phyloP scores from a whole-genome alignment of 2,888 invertebrate species.

The Hydriomena furcata region DNA sequence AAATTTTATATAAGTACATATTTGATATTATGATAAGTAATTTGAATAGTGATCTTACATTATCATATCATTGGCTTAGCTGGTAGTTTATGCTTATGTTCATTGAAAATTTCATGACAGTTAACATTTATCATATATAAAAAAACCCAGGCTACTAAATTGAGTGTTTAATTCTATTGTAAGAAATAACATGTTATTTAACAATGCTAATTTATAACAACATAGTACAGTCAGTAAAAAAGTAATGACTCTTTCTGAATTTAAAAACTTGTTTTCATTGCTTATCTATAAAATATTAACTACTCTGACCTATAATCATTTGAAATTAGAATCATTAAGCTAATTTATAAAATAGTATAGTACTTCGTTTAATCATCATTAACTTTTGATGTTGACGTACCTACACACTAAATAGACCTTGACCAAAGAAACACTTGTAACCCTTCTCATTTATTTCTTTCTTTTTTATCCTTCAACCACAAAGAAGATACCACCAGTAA shows the following conservation, averaged over 20 bases:
- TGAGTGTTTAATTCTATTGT: conserved; percentile 5
- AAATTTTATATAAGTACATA: conserved; percentile 24
- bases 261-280: too few species aligned
- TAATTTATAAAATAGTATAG: too few species aligned
- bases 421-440: neutral
- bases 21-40: conserved; percentile 15
- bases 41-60: conserved; percentile 18
- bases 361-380: too few species aligned
- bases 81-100: conserved; percentile 27
- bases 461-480: neutral
- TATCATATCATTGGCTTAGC: conserved; percentile 33
- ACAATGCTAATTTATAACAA: conserved; percentile 16
- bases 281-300: too few species aligned
- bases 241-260: too few species aligned
- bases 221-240: too few species aligned
- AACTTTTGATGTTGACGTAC: too few species aligned
- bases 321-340: too few species aligned
- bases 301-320: too few species aligned
- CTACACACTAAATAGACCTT: neutral
- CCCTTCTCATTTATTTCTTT: neutral
- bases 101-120: neutral
- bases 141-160: too few species aligned
- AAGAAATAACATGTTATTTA: conserved; percentile 7
- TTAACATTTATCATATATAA: conserved; percentile 8
- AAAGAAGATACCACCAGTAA: neutral